phyloP scores from a whole-genome alignment of 2,888 invertebrate genomes.

The Helobdella robusta region DNA sequence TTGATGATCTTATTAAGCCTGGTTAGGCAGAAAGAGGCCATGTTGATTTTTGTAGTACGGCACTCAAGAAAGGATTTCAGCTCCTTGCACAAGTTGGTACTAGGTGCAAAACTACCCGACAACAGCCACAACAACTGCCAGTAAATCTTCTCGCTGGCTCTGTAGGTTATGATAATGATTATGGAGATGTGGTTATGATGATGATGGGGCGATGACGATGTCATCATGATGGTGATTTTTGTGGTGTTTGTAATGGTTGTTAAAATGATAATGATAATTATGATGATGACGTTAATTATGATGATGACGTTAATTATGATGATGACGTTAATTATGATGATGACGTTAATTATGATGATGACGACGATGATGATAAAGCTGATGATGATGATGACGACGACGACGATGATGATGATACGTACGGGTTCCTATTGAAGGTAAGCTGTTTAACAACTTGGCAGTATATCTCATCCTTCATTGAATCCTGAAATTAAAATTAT shows the following conservation, averaged over 20 bases:
- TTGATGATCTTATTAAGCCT: slow-evolving; percentile 72
- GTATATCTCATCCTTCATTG: slow-evolving; percentile 91
- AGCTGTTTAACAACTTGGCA: slow-evolving; percentile 98
- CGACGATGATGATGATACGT: slow-evolving; percentile 12
- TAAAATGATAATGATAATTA: too few relatives aligned
- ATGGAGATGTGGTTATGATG: too few relatives aligned
- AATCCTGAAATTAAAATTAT: slow-evolving; percentile 59
- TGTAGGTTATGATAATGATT: too few relatives aligned
- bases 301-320: too few relatives aligned
- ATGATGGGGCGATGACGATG: too few relatives aligned
- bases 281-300: too few relatives aligned
- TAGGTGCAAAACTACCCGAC: slow-evolving; percentile 90
- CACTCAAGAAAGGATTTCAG: slow-evolving; percentile 46
- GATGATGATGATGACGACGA: too few relatives aligned
- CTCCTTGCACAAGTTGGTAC: slow-evolving; percentile 71
- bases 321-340: too few relatives aligned
- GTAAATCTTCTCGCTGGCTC: slow-evolving; percentile 85
- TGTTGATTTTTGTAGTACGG: slow-evolving; percentile 66
- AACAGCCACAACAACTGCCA: slow-evolving; percentile 99
- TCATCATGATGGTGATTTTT: too few relatives aligned
- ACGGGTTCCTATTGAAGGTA: slow-evolving; percentile 85
- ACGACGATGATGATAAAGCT: too few relatives aligned
- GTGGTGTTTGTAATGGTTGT: too few relatives aligned
- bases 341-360: too few relatives aligned
- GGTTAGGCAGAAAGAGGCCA: slow-evolving; percentile 71